A percentile compares a stretch with the other conserved stretches of the same genome.
These are phyloP conservation scores for Amphipyra tragopoginis DNA, from an alignment of 2,888 invertebrate species.

Conservation along the genomic window DNA sequence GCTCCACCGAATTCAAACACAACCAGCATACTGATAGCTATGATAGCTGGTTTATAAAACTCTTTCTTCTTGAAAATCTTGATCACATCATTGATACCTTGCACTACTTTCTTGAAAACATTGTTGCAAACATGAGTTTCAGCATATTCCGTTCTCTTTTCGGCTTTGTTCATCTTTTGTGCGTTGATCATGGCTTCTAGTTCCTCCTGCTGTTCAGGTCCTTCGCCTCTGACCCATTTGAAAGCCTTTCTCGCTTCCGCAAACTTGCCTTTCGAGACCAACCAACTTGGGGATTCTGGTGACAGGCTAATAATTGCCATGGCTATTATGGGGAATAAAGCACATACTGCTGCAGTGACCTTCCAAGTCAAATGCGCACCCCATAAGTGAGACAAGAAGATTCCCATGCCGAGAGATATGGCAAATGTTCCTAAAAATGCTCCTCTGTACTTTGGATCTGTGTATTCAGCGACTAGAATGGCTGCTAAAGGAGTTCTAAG, in stretches of 20 bases:
- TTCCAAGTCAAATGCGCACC: constrained; percentile 91
- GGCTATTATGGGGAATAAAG: constrained; percentile 84
- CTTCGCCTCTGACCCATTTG: constrained; percentile 90
- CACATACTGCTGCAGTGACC: constrained; percentile 88
- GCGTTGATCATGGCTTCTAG: constrained; percentile 81
- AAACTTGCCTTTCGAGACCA: constrained; percentile 90
- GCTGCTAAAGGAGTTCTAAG: constrained; percentile 88
- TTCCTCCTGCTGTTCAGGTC: constrained; percentile 81
- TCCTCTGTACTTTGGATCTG: constrained; percentile 91
- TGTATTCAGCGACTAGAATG: constrained; percentile 90
- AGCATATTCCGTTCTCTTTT: constrained; percentile 65
- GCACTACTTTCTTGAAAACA: constrained; percentile 68
- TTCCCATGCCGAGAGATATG: constrained; percentile 91
- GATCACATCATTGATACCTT: constrained; percentile 72
- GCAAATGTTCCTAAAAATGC: constrained; percentile 91
- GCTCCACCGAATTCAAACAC: constrained; percentile 87
- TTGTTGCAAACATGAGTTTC: constrained; percentile 67
- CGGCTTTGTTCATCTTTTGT: constrained; percentile 74
- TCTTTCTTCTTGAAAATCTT: constrained; percentile 85
- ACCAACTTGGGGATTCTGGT: constrained; percentile 92
- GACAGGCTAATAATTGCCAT: constrained; percentile 84
- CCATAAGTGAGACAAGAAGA: constrained; percentile 91
- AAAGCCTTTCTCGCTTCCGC: constrained; percentile 90
- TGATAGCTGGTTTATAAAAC: constrained; percentile 84
- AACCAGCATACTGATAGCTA: constrained; percentile 85